These are phyloP conservation scores for Osmerus mordax DNA, from an alignment of 2,113 vertebrate genomes.

Conservation along the genomic window DNA sequence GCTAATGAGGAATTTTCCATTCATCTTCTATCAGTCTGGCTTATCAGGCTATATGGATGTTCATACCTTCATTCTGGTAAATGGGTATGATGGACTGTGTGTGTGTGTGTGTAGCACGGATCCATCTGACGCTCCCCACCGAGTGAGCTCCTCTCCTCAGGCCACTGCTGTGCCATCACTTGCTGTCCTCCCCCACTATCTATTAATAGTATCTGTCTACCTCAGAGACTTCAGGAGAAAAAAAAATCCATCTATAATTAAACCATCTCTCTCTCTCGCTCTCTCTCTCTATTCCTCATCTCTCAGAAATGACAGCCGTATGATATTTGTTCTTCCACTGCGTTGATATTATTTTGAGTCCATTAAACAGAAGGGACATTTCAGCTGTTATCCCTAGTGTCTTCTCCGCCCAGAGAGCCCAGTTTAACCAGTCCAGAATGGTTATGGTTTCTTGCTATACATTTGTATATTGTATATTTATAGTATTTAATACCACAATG, in stretches of 20 bases:
- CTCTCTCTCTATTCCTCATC: not conserved
- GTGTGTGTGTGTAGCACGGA: not conserved
- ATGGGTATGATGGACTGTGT: not conserved
- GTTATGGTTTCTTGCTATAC: no score
- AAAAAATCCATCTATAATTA: slow-evolving; percentile 48
- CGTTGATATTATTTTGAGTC: not conserved
- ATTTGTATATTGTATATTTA: no score
- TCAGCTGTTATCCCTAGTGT: no score
- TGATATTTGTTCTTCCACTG: not conserved
- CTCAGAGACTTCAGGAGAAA: slow-evolving; percentile 40
- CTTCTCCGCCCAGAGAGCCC: no score
- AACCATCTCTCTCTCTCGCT: slow-evolving; percentile 12
- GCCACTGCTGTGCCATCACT: slow-evolving; percentile 28
- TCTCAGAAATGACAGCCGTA: not conserved
- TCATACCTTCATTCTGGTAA: not conserved
- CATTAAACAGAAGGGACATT: not conserved
- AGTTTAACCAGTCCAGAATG: no score
- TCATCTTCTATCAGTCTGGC: no score
- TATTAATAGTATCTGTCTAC: slow-evolving; percentile 47
- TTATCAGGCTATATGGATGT: no score
- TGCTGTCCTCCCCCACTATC: slow-evolving; percentile 32
- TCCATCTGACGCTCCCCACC: not conserved
- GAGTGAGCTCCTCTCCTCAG: slow-evolving; percentile 2
- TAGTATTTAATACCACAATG: no score
- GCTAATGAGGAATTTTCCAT: no score